Evolutionary conservation across 1,140 invertebrate genomes (phyloP), one percentile per base, ranked within the genome.

Genomic region (Bombus vancouverensis): DNA sequence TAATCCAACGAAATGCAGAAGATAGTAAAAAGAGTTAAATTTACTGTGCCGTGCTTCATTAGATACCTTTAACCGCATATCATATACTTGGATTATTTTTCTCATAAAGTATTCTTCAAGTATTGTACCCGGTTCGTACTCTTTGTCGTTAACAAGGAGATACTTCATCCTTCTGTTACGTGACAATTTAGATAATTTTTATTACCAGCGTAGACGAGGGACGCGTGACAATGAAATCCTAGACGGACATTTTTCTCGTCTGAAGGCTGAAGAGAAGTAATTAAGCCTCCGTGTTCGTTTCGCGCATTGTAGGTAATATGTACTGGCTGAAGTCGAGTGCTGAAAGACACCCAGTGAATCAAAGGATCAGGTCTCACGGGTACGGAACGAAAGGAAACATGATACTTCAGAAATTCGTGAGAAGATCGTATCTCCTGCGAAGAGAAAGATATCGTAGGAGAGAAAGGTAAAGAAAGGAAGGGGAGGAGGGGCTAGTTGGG

Each of bases 371-470:
- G 89, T 91, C 90, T 83, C 83, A 86, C 78, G 87, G 87, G 83
- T 79, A 53, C 57, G 78, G 77, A 86, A 86, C 89, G 87, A 91
- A 87, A 90, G 89, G 89, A 87, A 91, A 91, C 87, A 89, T 81
- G 90, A 91, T 90, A 90, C 89, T 91, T 90, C 75, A 91, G 90
- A 91, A 91, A 91, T 91, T 91, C 89, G 78, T 73, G 79, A 82
- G 89, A 85, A 91, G 90, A 91, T 91, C 87, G 89, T 90, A 91
- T 91, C 90, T 90, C 83, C 79, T 66, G 62, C 13, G 66, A 87
- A 76, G 87, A 89, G 89, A 90, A 89, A 89, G 87, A 53, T 53
- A 53, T 53, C 47, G 47, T 53, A 53, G 74, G 37, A 37, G 44
- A 77, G 74, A 79, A 83, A 59, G 72, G 47, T 57, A 9, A 70